Percentiles rank a stretch among this genome's conserved stretches.
These are phyloP conservation scores for Trachymyrmex septentrionalis DNA, from an alignment of 1,140 invertebrate species.

Conservation along the genomic window DNA sequence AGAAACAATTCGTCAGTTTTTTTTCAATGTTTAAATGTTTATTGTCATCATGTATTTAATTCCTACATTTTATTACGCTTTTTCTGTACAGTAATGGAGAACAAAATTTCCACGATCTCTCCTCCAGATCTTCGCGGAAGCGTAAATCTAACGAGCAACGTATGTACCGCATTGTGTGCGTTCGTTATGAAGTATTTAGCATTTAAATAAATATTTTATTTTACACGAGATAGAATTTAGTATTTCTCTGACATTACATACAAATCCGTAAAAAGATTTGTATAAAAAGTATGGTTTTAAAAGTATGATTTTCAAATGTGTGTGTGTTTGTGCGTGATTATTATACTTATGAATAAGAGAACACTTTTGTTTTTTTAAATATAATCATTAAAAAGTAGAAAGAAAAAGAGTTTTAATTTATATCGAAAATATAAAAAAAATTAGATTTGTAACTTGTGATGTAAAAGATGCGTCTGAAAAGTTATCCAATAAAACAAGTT, in stretches of 20 bases:
- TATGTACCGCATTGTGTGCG: too few species aligned
- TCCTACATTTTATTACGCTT: background rate
- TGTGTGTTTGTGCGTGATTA: too few species aligned
- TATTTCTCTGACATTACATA: background rate
- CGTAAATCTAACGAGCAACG: slow-evolving; percentile 19
- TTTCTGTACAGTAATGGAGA: background rate
- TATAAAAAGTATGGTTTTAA: background rate
- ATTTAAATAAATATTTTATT: slow-evolving; percentile 12
- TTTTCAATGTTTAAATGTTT: slow-evolving; percentile 1
- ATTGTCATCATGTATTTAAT: background rate
- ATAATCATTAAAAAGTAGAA: background rate
- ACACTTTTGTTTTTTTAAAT: background rate
- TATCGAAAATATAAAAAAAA: background rate
- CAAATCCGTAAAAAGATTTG: background rate
- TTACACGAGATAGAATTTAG: background rate
- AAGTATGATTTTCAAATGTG: too few species aligned
- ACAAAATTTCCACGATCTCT: background rate
- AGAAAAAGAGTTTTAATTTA: background rate
- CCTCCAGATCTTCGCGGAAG: background rate
- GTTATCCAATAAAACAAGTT: background rate
- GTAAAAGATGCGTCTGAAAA: background rate
- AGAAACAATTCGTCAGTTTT: background rate
- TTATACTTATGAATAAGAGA: background rate
- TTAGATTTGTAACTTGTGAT: background rate
- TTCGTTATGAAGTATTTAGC: background rate